Evolutionary conservation across 2,113 vertebrate genomes (phyloP).

Genomic region (Corythornis vintsioides): DNA sequence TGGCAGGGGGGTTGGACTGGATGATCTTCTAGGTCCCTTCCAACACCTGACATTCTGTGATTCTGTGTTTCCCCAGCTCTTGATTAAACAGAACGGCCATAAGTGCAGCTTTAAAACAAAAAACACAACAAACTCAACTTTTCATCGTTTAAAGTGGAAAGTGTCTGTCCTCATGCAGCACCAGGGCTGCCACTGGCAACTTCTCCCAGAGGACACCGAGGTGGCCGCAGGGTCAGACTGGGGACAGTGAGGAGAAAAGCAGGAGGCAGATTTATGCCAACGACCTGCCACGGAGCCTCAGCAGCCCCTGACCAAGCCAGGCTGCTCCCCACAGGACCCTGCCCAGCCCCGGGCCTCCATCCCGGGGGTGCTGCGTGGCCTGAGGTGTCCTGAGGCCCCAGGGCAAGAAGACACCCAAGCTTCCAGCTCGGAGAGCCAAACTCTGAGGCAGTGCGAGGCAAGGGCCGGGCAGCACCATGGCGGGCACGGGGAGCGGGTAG

Average conservation of each 20-base stretch:
- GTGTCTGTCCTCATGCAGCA: not conserved
- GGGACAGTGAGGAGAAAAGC: not conserved
- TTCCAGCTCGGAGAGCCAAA: accelerated
- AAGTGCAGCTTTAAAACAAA: not conserved
- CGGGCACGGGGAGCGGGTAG: too few relatives aligned
- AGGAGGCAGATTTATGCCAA: not conserved
- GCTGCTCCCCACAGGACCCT: not conserved
- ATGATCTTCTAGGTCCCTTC: too few relatives aligned
- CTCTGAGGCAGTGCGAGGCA: not conserved
- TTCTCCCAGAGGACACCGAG: not conserved
- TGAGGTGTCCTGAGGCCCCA: not conserved
- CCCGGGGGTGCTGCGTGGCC: accelerated
- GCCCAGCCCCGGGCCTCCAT: not conserved
- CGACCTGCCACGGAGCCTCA: not conserved
- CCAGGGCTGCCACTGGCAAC: not conserved
- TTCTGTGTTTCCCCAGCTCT: not conserved
- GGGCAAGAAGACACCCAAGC: accelerated
- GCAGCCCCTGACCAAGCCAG: not conserved
- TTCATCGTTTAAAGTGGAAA: not conserved
- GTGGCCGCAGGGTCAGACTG: not conserved
- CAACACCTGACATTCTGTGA: too few relatives aligned
- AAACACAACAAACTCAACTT: not conserved
- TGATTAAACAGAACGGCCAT: not conserved
- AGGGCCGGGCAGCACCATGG: accelerated
- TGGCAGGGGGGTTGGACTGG: too few relatives aligned